phyloP scores from a whole-genome alignment of 2,113 vertebrate species.

The Lepisosteus oculatus region DNA sequence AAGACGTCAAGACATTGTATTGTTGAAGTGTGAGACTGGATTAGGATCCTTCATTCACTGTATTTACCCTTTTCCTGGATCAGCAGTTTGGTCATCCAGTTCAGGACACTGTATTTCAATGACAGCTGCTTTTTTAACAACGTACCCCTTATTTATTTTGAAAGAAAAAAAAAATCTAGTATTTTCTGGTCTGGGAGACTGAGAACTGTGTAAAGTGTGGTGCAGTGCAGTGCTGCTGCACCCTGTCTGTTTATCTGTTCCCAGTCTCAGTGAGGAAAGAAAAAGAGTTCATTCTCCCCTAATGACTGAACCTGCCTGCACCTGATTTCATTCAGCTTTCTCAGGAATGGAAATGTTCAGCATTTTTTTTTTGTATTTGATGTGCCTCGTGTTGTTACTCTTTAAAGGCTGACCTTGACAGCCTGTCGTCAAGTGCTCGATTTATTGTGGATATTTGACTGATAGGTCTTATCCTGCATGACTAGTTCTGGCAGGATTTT shows the following conservation, averaged over 20 bases:
- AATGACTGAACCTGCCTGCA: too few relatives aligned
- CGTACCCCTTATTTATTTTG: too few relatives aligned
- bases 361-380: too few relatives aligned
- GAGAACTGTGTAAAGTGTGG: constrained; percentile 16
- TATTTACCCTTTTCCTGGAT: too few relatives aligned
- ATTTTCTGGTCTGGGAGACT: background rate
- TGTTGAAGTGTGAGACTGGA: too few relatives aligned
- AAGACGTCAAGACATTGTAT: too few relatives aligned
- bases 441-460: constrained; percentile 12
- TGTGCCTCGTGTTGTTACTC: constrained; percentile 23
- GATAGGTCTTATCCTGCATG: constrained; percentile 28
- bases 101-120: too few relatives aligned
- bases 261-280: constrained; percentile 48
- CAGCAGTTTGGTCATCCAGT: too few relatives aligned
- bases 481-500: constrained; percentile 24
- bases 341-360: too few relatives aligned
- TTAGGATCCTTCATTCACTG: too few relatives aligned
- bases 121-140: too few relatives aligned
- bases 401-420: constrained; percentile 29
- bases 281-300: constrained; percentile 29
- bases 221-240: constrained; percentile 29
- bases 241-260: constrained; percentile 11
- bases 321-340: too few relatives aligned
- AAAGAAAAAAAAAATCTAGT: background rate
- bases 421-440: constrained; percentile 22